Conservation (phyloP, 2,888 invertebrate genomes). For the Cataglyphis livida region DNA sequence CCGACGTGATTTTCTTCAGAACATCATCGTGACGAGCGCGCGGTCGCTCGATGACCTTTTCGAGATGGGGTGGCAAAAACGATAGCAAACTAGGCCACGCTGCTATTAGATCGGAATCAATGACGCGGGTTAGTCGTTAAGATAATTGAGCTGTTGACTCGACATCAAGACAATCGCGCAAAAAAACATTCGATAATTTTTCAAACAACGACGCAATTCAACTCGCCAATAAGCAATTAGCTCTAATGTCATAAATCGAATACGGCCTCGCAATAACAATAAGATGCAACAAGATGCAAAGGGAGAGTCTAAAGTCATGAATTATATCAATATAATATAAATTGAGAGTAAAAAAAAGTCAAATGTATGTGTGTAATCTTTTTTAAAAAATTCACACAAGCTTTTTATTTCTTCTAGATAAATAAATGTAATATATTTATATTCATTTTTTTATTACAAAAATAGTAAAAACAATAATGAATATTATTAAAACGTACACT, state of each 20-base stretch:
- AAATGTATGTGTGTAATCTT: background rate
- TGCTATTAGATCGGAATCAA: conserved; percentile 32
- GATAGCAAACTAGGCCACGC: conserved; percentile 33
- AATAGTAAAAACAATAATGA: background rate
- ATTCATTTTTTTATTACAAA: background rate
- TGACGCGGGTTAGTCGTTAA: conserved; percentile 38
- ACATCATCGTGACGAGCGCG: background rate
- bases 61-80: conserved; percentile 28
- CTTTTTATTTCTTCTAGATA: background rate
- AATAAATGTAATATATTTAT: background rate
- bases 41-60: background rate
- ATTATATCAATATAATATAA: background rate
- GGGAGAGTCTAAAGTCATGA: background rate
- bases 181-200: conserved; percentile 23
- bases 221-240: background rate
- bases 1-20: background rate
- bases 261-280: background rate
- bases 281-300: background rate
- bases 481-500: background rate
- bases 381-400: background rate
- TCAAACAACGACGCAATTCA: background rate
- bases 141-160: conserved; percentile 54
- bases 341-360: background rate
- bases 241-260: background rate
- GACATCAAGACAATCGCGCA: conserved; percentile 6